Conservation (phyloP, 2,113 vertebrate genomes). For the Dissostichus mawsoni region DNA sequence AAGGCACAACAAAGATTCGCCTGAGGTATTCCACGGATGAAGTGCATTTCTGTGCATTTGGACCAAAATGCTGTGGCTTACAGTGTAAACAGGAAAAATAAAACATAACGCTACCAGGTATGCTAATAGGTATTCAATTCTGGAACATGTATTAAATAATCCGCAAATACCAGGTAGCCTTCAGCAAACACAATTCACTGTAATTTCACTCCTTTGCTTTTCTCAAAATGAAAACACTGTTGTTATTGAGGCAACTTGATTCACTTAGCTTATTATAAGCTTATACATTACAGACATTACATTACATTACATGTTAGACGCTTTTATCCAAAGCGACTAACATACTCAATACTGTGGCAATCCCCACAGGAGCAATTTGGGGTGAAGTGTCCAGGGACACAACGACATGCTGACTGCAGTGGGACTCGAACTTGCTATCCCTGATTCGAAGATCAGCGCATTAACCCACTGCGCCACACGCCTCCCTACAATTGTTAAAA, state of each 20-base stretch:
- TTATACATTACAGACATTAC: too few species aligned
- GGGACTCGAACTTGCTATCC: too few species aligned
- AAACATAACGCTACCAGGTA: neutral
- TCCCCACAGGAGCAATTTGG: too few species aligned
- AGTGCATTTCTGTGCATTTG: neutral
- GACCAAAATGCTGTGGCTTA: constrained; percentile 3
- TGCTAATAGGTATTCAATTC: neutral
- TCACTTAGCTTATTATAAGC: neutral
- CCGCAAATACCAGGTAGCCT: neutral
- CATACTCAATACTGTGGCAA: too few species aligned
- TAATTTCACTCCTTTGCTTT: too few species aligned
- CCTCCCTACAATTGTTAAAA: neutral
- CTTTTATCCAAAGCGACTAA: too few species aligned
- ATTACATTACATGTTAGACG: too few species aligned
- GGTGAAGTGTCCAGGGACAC: too few species aligned
- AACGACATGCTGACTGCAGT: too few species aligned
- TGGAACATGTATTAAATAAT: neutral
- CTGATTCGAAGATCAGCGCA: too few species aligned
- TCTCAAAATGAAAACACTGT: neutral
- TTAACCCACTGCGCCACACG: too few species aligned
- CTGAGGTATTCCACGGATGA: neutral
- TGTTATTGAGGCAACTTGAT: neutral
- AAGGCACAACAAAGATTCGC: constrained; percentile 26
- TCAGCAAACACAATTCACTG: neutral
- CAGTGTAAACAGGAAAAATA: neutral